Conservation (phyloP, 2,888 invertebrate genomes). For the Luffia ferchaultella region DNA sequence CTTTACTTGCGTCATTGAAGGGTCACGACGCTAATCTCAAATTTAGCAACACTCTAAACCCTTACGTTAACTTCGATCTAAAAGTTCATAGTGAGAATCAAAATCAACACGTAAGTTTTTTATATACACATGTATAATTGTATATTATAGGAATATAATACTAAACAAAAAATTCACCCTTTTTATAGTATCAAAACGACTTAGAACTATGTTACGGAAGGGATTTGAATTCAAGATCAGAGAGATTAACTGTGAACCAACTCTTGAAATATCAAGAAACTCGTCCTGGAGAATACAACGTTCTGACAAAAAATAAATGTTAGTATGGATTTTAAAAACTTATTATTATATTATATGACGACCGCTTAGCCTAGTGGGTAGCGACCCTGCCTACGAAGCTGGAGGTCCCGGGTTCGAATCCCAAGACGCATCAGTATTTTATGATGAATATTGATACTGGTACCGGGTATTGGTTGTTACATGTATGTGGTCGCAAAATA, state of each 20-base stretch:
- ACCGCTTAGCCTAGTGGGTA: too few species aligned
- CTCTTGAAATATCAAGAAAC: conserved; percentile 54
- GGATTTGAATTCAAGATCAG: conserved; percentile 64
- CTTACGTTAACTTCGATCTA: conserved; percentile 61
- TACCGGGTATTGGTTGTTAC: too few species aligned
- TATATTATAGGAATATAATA: not conserved
- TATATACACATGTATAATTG: not conserved
- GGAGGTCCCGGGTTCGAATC: too few species aligned
- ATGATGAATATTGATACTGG: too few species aligned
- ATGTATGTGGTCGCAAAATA: too few species aligned
- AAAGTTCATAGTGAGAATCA: not conserved
- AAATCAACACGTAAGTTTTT: not conserved
- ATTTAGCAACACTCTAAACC: conserved; percentile 68
- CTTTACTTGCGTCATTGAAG: conserved; percentile 50
- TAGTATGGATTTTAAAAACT: conserved; percentile 34
- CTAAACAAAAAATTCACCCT: not conserved
- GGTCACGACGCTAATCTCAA: conserved; percentile 49
- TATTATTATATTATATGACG: not conserved
- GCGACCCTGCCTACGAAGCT: too few species aligned
- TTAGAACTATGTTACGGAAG: conserved; percentile 68
- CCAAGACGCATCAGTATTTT: too few species aligned
- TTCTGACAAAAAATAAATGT: conserved; percentile 7
- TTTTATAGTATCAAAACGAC: conserved; percentile 36
- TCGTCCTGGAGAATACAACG: not conserved
- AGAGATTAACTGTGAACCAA: conserved; percentile 59